A percentile compares a stretch with the other conserved stretches of the same genome.
These are phyloP conservation scores for Mallotus villosus DNA, from an alignment of 2,797 vertebrate species.

Conservation along the genomic window DNA sequence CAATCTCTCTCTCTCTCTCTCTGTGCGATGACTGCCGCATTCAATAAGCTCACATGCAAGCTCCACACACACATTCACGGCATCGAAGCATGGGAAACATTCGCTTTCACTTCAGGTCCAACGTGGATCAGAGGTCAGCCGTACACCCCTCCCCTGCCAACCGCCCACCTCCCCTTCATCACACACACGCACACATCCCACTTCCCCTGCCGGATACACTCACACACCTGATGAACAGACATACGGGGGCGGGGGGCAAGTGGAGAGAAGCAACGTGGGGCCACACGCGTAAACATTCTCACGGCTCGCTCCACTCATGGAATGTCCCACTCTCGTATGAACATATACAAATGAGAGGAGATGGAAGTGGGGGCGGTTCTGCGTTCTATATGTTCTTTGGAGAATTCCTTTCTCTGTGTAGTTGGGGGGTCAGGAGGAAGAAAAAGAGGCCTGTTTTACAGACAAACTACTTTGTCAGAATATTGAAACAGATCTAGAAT, in stretches of 20 bases:
- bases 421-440: no score
- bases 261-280: conserved; percentile 5
- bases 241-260: neutral
- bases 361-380: conserved; percentile 23
- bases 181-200: no score
- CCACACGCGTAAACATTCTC: conserved; percentile 53
- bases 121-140: conserved; percentile 46
- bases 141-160: no score
- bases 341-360: conserved; percentile 42
- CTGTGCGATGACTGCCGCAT: neutral
- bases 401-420: neutral
- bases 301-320: conserved; percentile 40
- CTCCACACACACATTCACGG: neutral
- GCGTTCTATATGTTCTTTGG: neutral
- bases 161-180: no score
- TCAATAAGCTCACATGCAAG: neutral
- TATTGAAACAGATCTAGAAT: no score
- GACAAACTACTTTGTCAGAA: no score
- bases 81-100: neutral
- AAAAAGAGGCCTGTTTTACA: no score
- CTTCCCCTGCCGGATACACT: neutral
- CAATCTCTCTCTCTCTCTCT: conserved; percentile 4
- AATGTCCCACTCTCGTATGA: conserved; percentile 46
- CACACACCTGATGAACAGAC: neutral
- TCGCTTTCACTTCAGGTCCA: conserved; percentile 21